phyloP scores from a whole-genome alignment of 2,797 vertebrate genomes.

The Anableps anableps region DNA sequence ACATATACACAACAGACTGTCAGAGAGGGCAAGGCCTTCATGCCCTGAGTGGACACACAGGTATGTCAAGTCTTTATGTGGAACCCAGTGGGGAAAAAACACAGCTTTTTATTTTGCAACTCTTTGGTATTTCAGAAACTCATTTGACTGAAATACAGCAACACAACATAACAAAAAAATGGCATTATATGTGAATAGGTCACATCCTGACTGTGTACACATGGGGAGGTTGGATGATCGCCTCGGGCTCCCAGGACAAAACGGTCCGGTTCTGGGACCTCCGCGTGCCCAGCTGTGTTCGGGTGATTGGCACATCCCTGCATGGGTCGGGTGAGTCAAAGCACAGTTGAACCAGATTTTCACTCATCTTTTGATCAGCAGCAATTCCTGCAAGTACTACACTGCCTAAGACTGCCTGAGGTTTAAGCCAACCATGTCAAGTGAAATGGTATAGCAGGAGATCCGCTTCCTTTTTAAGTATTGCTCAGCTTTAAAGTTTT shows the following conservation, averaged over 20 bases:
- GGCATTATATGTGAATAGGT: conserved; percentile 75
- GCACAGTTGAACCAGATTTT: background rate
- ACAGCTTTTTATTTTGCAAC: background rate
- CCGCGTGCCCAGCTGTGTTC: conserved; percentile 95
- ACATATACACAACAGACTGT: conserved; percentile 98
- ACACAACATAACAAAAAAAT: background rate
- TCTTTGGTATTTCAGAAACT: background rate
- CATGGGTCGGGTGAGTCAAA: conserved; percentile 89
- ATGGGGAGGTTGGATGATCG: conserved; percentile 98
- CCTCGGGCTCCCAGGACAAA: conserved; percentile 97
- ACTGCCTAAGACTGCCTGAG: background rate
- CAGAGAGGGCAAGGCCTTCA: conserved; percentile 97
- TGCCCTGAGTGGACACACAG: conserved; percentile 96
- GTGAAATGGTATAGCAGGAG: background rate
- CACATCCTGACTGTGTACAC: conserved; percentile 97
- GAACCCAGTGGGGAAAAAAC: background rate
- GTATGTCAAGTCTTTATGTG: conserved; percentile 72
- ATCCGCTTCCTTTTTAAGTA: background rate
- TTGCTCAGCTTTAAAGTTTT: background rate
- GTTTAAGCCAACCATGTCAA: background rate
- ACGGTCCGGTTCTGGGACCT: conserved; percentile 98
- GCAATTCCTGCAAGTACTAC: background rate
- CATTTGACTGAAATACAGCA: background rate
- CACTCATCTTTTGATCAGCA: background rate
- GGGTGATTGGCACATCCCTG: conserved; percentile 93